Evolutionary conservation across 2,113 vertebrate genomes (phyloP), one percentile per base, ranked within the genome.

Genomic region (Cephalopterus ornatus): DNA sequence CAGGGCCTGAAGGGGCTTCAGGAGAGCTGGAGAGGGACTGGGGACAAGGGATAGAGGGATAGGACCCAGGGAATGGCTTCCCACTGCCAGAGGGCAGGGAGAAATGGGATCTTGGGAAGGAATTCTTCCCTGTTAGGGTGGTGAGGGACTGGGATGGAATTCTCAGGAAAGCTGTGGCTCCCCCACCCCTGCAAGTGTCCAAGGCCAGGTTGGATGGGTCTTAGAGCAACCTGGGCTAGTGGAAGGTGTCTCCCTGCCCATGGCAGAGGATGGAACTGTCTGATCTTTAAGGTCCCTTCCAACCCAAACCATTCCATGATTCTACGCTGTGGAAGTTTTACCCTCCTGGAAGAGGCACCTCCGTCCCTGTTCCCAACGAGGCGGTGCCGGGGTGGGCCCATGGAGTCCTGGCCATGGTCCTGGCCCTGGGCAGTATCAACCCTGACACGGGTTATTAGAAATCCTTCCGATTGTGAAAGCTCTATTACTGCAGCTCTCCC

Each of bases 381-480:
- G 33, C 0, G 0, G 63, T 22, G 35, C 39, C 2, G 1, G 58
- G 65, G 41, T 76, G 75, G 65, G 44, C 62, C 24, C 3, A 30
- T 3, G 0, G 42, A 85, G 83, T 88, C 88, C 94, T 96, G 92
- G 4, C 63, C 88, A 42, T 32, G 93, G 66, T 91, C 88, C 68
- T 83, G 88, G 92, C 75, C 44, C 85, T 27, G 30, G 44, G 90
- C 1, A 17, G 18, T 67, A 71, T 94, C 88, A 22, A 79, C 11
- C 46, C 92, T 96, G 95, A 86, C 83, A 33, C 83, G 88, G 47
- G 20, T 77, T 59, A 88, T 95, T 96, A 95, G 93, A 96, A 95
- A 93, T 20, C 46, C 95, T 97, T 93, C 93, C 62, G 72, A 77
- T 55, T 61, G 92, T 59, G 85, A 91, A 56, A 96, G 95, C 44